Evolutionary conservation across 2,888 invertebrate genomes (phyloP), one percentile per base, ranked within the genome.

Genomic region (Dicyrtoma fusca): DNA sequence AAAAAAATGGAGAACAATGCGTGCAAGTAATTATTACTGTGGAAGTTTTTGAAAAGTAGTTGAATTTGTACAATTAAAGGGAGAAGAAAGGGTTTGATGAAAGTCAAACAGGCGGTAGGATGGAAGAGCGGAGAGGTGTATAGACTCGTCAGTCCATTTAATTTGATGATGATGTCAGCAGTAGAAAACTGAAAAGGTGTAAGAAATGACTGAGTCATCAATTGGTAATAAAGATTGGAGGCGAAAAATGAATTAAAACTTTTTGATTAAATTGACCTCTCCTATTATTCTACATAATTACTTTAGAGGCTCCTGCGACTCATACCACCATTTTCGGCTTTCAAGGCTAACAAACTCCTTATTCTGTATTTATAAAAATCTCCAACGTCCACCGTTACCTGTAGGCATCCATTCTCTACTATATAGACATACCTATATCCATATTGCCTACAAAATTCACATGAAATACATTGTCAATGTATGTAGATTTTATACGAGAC

Each of bases 211-310:
- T 71, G 64, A 71, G 65, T 71, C 71, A 71, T 71, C 65, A 65
- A 65, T 59, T 23, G 65, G 71, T 71, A 71, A 71, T 71, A 71
- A 71, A 71, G 49, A 71, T 64, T 71, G 71, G 63, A 71, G 65
- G 71, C 49, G 57, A 65, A 62, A 70, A 71, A 71, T 59, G 65
- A 71, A 71, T 71, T 71, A 71, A 65, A 71, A 65, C 44, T 57
- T 65, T 71, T 65, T 64, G 65, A 65, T 71, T 65, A 71, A 71
- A 71, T 71, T 71, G 71, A 71, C 65, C 71, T 64, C 71, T 64
- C 53, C 71, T 62, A 71, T 71, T 71, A 71, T 57, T 55, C 57
- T 55, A 53, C 57, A 64, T 71, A 65, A 70, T 70, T 70, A 63
- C 63, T 63, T 70, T 53, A 65, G 44, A 71, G 65, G 64, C 71